Percentiles rank a stretch among this genome's conserved stretches.
phyloP scores from a whole-genome alignment of 2,888 invertebrate genomes.

The Pasiphila rectangulata region DNA sequence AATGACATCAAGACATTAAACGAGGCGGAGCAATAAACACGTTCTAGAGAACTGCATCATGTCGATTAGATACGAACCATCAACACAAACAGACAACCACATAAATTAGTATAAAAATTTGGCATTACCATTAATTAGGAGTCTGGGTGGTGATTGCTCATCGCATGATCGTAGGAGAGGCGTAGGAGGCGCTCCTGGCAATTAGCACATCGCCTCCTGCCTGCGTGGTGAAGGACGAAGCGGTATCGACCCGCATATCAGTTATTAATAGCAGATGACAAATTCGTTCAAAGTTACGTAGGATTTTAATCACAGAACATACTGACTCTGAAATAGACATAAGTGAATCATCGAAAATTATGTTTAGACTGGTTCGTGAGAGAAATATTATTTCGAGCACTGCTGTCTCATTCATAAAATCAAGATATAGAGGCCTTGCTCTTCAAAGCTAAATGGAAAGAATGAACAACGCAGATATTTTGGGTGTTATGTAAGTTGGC shows the following conservation, averaged over 20 bases:
- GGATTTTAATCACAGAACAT: conserved; percentile 19
- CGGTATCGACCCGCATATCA: conserved; percentile 24
- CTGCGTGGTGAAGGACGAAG: conserved; percentile 24
- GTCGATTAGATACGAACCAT: conserved; percentile 6
- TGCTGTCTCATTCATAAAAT: no score
- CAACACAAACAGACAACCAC: conserved; percentile 9
- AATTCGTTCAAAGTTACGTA: conserved; percentile 26
- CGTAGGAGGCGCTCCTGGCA: conserved; percentile 27
- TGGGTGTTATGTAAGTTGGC: conserved; percentile 4
- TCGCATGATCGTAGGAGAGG: conserved; percentile 22
- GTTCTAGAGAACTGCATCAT: neutral
- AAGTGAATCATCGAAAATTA: neutral
- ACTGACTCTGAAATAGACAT: neutral
- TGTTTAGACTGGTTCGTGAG: neutral
- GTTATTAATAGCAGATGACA: conserved; percentile 35
- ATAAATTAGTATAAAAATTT: conserved; percentile 7
- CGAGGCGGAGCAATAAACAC: neutral
- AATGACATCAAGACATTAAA: neutral
- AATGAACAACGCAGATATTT: neutral
- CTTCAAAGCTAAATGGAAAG: neutral
- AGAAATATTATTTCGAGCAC: no score
- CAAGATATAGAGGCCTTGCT: neutral
- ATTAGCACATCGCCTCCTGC: conserved; percentile 21
- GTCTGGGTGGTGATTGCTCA: conserved; percentile 21
- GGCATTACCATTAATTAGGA: conserved; percentile 15